Evolutionary conservation across 2,888 invertebrate genomes (phyloP), one percentile per base, ranked within the genome.

Genomic region (Camptogramma bilineatum): DNA sequence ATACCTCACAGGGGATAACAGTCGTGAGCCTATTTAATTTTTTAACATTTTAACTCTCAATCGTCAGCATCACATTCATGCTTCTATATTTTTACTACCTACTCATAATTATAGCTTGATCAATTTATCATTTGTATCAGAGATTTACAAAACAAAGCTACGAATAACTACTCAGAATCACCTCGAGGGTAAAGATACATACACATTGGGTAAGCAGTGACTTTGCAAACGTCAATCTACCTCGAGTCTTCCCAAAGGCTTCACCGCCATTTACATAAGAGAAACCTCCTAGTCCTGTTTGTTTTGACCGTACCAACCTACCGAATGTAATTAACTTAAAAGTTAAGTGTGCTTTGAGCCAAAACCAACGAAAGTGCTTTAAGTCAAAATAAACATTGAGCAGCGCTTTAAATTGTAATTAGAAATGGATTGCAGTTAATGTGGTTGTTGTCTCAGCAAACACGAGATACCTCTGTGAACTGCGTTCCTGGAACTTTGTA

Each of bases 211-310:
- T 47, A 34, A 31, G 18, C n/a, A 57, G 44, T 39, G 57, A 51
- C 57, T 66, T 62, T 13, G 62, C 55, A 62, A 65, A 62, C 58
- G 58, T 59, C 58, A 57, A 58, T 57, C 53, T 57, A 57, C 58
- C 62, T 62, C 61, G 47, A 57, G 64, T 57, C 57, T 65, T 62
- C 62, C 52, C 66, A 66, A 66, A 66, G 58, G 66, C 54, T 65
- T 28, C 76, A 69, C 68, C 61, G 52, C 31, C 72, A 82, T 82
- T 82, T 81, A 76, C 82, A 81, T 80, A 80, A 77, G 76, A 71
- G 75, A 74, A 63, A 64, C 66, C 72, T 66, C 56, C 66, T 51
- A 67, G 69, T 66, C 58, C 54, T 73, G 71, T 73, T 73, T 71
- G 71, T 68, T 75, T 75, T 75, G 70, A 68, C 75, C 73, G 68